A percentile compares a stretch with the other conserved stretches of the same genome.
These are phyloP conservation scores for Troglohyphantes excavatus DNA, from an alignment of 2,888 invertebrate species.

Conservation along the genomic window DNA sequence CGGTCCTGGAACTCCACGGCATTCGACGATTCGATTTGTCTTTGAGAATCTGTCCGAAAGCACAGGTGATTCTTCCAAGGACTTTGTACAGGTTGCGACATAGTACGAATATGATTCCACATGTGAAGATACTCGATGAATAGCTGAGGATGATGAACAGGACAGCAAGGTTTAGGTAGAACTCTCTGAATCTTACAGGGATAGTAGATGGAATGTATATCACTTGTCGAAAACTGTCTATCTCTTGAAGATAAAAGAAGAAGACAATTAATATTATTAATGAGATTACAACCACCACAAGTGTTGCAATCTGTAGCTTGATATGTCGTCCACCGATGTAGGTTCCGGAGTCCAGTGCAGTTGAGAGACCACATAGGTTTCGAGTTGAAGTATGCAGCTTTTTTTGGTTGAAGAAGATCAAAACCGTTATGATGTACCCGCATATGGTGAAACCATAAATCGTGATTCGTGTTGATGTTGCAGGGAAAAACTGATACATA, in stretches of 20 bases:
- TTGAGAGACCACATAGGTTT: not conserved
- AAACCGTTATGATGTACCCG: constrained; percentile 12
- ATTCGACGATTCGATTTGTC: not conserved
- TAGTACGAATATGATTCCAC: not conserved
- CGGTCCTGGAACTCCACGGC: not conserved
- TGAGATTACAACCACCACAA: not conserved
- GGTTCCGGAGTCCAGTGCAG: not conserved
- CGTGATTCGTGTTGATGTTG: constrained; percentile 13
- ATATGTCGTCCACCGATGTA: not conserved
- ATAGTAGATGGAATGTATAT: constrained; percentile 9
- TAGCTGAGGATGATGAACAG: not conserved
- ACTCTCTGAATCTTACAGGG: not conserved
- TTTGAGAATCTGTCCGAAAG: not conserved
- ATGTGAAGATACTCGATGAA: not conserved
- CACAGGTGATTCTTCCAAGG: not conserved
- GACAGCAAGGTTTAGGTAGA: not conserved
- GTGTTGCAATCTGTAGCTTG: not conserved
- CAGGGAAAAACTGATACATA: constrained; percentile 12
- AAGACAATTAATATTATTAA: not conserved
- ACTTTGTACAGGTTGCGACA: constrained; percentile 25
- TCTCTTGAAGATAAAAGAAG: constrained; percentile 25
- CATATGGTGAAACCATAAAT: constrained; percentile 26
- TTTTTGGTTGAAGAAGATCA: constrained; percentile 14
- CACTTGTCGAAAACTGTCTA: not conserved
- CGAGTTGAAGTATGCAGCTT: not conserved